Conservation (phyloP, 2,113 vertebrate genomes). For the Mastomys coucha region DNA sequence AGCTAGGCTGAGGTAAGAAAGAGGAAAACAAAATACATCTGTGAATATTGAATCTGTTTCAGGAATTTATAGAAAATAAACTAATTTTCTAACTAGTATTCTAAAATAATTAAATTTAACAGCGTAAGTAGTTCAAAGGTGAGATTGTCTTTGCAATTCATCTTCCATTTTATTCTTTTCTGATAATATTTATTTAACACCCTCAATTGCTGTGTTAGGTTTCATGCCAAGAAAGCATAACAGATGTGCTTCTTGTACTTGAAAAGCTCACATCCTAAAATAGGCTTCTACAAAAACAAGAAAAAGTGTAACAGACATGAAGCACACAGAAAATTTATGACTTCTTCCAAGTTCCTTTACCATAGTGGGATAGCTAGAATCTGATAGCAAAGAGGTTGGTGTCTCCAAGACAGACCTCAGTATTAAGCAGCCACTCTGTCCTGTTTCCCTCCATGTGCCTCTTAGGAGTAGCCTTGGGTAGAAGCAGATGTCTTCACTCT, state of each 20-base stretch:
- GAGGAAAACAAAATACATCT: not conserved
- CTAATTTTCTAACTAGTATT: not conserved
- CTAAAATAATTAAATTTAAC: not conserved
- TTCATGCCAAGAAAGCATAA: slow-evolving; percentile 55
- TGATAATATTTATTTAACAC: slow-evolving; percentile 63
- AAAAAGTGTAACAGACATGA: slow-evolving; percentile 41
- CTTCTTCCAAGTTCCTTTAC: not conserved
- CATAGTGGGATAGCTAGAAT: not conserved
- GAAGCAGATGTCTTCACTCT: not conserved
- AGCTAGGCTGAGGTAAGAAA: not conserved
- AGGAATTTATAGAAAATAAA: slow-evolving; percentile 44
- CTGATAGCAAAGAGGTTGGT: not conserved
- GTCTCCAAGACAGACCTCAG: not conserved
- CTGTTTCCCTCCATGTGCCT: not conserved
- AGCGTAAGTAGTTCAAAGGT: slow-evolving; percentile 27
- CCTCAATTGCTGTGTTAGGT: slow-evolving; percentile 18
- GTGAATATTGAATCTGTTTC: slow-evolving; percentile 2
- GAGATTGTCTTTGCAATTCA: not conserved
- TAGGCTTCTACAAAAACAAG: slow-evolving; percentile 52
- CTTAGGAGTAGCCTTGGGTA: not conserved
- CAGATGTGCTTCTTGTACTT: slow-evolving; percentile 75
- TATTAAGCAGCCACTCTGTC: not conserved
- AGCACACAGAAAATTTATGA: not conserved
- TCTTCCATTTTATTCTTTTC: not conserved
- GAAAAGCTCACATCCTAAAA: slow-evolving; percentile 64